A percentile compares a stretch with the other conserved stretches of the same genome.
Evolutionary conservation across 1,140 invertebrate genomes (phyloP).

Genomic region (Caenorhabditis brenneri): DNA sequence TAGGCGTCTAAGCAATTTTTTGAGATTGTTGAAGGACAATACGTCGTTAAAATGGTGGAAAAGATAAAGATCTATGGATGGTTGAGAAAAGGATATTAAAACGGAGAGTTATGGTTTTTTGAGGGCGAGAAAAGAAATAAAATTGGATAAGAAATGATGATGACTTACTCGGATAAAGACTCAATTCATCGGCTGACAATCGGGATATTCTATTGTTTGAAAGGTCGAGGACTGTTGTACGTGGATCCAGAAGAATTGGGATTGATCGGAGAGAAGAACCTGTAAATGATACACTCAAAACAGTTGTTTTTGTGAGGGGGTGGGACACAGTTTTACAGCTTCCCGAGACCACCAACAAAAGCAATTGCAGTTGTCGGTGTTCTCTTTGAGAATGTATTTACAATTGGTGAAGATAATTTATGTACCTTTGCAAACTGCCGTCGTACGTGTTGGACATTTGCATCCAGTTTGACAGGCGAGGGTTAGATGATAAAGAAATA

Average conservation of each 20-base stretch:
- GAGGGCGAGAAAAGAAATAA: slow-evolving; percentile 18
- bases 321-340: background rate
- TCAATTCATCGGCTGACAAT: slow-evolving; percentile 44
- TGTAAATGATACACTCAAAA: background rate
- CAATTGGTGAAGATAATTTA: slow-evolving; percentile 1
- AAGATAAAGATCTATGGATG: slow-evolving; percentile 17
- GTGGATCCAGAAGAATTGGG: slow-evolving; percentile 47
- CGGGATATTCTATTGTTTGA: slow-evolving; percentile 42
- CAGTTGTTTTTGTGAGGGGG: background rate
- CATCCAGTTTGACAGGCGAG: slow-evolving; percentile 15
- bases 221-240: slow-evolving; percentile 43
- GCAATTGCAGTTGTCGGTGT: background rate
- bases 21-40: background rate
- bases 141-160: background rate
- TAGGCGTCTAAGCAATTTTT: background rate
- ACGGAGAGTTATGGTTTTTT: slow-evolving; percentile 25
- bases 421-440: slow-evolving; percentile 29
- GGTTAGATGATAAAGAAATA: background rate
- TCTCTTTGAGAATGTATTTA: background rate
- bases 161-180: slow-evolving; percentile 51
- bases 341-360: background rate
- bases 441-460: slow-evolving; percentile 16
- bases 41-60: slow-evolving; percentile 18
- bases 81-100: background rate
- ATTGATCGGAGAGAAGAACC: slow-evolving; percentile 40